Conservation (phyloP, 2,888 invertebrate species). For the Eristalis arbustorum region DNA sequence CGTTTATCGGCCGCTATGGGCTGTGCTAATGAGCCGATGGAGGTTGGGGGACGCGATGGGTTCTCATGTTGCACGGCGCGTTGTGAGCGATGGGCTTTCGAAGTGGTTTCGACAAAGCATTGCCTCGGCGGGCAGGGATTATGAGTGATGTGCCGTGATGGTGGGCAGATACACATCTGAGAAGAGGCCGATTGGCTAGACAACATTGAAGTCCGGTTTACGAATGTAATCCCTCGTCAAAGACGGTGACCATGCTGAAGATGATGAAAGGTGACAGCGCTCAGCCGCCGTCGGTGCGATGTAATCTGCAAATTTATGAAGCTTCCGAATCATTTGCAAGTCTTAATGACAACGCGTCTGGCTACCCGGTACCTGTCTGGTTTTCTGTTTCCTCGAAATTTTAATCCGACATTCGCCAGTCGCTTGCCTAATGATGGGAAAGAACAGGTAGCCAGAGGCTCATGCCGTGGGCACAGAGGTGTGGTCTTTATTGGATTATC, state of each 20-base stretch:
- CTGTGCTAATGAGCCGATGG: slow-evolving; percentile 10
- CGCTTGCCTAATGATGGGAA: neutral
- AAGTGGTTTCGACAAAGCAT: neutral
- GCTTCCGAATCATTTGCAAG: neutral
- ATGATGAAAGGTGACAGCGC: too few relatives aligned
- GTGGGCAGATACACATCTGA: neutral
- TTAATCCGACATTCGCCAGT: neutral
- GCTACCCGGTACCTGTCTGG: neutral
- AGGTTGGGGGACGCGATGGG: neutral
- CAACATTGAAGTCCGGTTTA: neutral
- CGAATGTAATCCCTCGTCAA: neutral
- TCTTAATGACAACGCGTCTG: neutral
- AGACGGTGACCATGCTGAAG: too few relatives aligned
- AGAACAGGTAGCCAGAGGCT: neutral
- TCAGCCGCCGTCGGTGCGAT: neutral
- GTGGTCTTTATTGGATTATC: neutral
- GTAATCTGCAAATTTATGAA: neutral
- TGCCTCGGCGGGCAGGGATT: neutral
- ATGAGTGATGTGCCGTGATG: neutral
- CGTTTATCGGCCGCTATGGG: slow-evolving; percentile 41
- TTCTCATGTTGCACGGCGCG: neutral
- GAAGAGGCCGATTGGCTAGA: neutral
- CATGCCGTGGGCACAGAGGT: neutral
- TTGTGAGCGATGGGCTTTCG: neutral
- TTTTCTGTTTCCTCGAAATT: neutral